These are phyloP conservation scores for Acestrorhynchus altus DNA, from an alignment of 2,797 vertebrate species.

Conservation along the genomic window DNA sequence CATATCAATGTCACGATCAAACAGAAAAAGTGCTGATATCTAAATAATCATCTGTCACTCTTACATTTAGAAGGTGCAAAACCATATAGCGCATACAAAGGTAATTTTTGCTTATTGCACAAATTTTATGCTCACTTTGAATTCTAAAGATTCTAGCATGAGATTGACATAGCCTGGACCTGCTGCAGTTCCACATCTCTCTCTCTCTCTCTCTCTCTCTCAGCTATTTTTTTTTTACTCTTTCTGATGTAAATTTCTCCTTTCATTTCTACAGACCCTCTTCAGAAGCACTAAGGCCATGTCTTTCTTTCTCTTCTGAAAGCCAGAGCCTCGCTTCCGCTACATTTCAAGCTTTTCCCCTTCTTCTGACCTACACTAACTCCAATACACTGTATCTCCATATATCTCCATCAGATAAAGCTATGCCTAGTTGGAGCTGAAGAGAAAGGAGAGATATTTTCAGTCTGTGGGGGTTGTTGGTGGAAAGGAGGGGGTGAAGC, in stretches of 20 bases:
- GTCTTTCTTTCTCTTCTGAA: slow-evolving; percentile 28
- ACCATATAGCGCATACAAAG: background rate
- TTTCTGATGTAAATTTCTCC: slow-evolving; percentile 48
- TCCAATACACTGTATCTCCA: slow-evolving; percentile 32
- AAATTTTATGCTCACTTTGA: slow-evolving; percentile 36
- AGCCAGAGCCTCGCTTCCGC: slow-evolving; percentile 10
- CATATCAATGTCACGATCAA: slow-evolving; percentile 55
- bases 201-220: slow-evolving; percentile 27
- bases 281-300: slow-evolving; percentile 11
- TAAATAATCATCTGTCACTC: slow-evolving; percentile 28
- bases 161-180: slow-evolving; percentile 25
- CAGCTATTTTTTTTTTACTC: slow-evolving; percentile 16
- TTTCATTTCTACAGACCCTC: slow-evolving; percentile 32
- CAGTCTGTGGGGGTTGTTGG: background rate
- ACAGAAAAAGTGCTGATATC: slow-evolving; percentile 61
- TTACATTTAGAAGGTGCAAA: slow-evolving; percentile 15
- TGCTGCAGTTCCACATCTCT: slow-evolving; percentile 14
- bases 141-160: slow-evolving; percentile 37
- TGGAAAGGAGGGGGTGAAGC: background rate
- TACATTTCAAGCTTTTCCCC: slow-evolving; percentile 33
- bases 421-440: slow-evolving; percentile 25
- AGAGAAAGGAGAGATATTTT: slow-evolving; percentile 36
- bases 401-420: slow-evolving; percentile 43
- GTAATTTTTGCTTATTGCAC: slow-evolving; percentile 35
- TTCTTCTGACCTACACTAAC: slow-evolving; percentile 40